Percentiles rank a stretch among this genome's conserved stretches.
These are phyloP conservation scores for Drosophila neocordata DNA, from an alignment of 1,140 invertebrate genomes.

Conservation along the genomic window DNA sequence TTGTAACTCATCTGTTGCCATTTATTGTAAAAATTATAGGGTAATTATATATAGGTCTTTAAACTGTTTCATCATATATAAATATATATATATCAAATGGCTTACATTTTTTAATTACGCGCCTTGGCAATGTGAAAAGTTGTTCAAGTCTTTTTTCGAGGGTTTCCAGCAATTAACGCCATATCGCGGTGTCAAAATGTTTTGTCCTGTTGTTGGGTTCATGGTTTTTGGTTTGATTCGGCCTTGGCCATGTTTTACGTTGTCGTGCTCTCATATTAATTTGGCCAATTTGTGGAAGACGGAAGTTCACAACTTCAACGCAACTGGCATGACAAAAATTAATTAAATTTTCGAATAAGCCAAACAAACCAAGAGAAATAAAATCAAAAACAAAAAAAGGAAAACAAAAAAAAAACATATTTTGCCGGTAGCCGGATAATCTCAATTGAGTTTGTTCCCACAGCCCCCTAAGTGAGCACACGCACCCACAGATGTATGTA, in stretches of 20 bases:
- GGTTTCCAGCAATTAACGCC: constrained; percentile 70
- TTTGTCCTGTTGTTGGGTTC: constrained; percentile 39
- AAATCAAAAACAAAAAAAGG: constrained; percentile 1
- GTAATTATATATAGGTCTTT: constrained; percentile 6
- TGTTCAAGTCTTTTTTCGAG: constrained; percentile 54
- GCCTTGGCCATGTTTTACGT: constrained; percentile 37
- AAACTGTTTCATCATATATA: not conserved
- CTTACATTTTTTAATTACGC: constrained; percentile 54
- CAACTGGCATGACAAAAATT: constrained; percentile 52
- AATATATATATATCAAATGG: not conserved
- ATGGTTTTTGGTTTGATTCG: constrained; percentile 9
- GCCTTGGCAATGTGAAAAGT: constrained; percentile 47
- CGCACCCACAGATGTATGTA: constrained; percentile 49
- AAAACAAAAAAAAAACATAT: not conserved
- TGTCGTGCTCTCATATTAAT: constrained; percentile 62
- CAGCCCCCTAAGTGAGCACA: constrained; percentile 48
- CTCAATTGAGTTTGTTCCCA: constrained; percentile 39
- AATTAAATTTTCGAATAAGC: constrained; percentile 65
- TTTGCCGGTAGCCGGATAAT: constrained; percentile 2
- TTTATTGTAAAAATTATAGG: not conserved
- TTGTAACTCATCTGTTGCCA: not conserved
- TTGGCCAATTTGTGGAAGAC: constrained; percentile 62
- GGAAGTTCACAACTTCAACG: constrained; percentile 46
- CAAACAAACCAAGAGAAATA: constrained; percentile 17
- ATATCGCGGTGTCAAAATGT: constrained; percentile 45